A percentile compares a stretch with the other conserved stretches of the same genome.
These are phyloP conservation scores for Nesospiza acunhae DNA, from an alignment of 2,113 vertebrate genomes.

Conservation along the genomic window DNA sequence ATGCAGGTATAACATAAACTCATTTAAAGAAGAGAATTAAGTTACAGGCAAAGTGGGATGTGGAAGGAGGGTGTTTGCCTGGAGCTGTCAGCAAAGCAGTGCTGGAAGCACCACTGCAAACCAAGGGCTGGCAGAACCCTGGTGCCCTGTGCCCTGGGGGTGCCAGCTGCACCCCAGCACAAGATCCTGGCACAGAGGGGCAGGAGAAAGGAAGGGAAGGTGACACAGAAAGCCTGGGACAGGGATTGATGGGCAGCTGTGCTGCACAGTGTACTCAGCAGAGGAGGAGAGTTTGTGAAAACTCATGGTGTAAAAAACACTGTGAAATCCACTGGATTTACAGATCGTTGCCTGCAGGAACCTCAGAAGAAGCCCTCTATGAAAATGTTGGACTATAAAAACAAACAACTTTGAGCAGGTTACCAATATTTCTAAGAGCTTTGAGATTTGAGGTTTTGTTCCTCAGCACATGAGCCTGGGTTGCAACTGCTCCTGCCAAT, in stretches of 20 bases:
- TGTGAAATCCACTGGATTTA: not conserved
- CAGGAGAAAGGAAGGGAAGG: not conserved
- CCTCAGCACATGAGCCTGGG: not conserved
- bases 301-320: rapidly evolving
- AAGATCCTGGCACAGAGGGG: not conserved
- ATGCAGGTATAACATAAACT: not conserved
- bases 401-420: not conserved
- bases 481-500: not conserved
- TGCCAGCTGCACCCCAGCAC: rapidly evolving
- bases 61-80: not conserved
- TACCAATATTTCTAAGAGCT: not conserved
- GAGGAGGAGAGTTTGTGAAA: not conserved
- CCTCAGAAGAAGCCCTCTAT: not conserved
- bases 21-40: not conserved
- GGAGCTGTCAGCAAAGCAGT: not conserved
- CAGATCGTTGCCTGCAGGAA: not conserved
- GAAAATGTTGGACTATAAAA: not conserved
- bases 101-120: not conserved
- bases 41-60: not conserved
- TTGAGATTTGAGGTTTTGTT: not conserved
- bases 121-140: not conserved
- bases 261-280: not conserved
- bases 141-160: not conserved
- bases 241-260: not conserved
- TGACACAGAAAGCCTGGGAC: not conserved